Evolutionary conservation across 2,113 vertebrate species (phyloP).

Genomic region (Falcunculus frontatus): DNA sequence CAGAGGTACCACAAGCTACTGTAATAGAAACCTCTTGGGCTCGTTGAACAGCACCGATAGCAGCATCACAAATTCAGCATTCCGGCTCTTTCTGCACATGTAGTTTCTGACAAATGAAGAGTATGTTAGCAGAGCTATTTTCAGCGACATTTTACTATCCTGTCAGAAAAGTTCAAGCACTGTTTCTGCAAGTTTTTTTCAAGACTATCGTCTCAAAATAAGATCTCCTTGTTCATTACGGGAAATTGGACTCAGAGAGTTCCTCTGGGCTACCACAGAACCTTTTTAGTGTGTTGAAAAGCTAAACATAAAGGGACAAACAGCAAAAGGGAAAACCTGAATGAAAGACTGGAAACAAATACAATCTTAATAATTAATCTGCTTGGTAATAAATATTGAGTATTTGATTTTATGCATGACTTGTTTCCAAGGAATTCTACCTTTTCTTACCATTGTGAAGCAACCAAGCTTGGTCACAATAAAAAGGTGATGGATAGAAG

Average conservation of each 20-base stretch:
- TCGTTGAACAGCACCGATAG: background rate
- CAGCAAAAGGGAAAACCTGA: background rate
- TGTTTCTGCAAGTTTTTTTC: background rate
- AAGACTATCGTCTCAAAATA: background rate
- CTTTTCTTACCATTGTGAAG: background rate
- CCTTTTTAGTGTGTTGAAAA: background rate
- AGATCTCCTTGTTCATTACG: background rate
- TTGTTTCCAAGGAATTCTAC: background rate
- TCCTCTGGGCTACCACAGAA: background rate
- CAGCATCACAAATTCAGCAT: background rate
- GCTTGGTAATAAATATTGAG: background rate
- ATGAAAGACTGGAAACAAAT: background rate
- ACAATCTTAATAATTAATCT: background rate
- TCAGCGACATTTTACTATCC: background rate
- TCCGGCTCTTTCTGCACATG: background rate
- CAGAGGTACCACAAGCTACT: background rate
- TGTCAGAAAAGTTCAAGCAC: background rate
- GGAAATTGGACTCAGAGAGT: background rate
- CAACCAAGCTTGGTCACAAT: background rate
- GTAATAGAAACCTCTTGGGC: background rate
- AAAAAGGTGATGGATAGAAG: background rate
- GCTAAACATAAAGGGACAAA: background rate
- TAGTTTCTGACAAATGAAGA: constrained; percentile 5
- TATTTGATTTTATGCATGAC: background rate
- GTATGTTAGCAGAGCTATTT: background rate